Base-by-base conservation (phyloP, 2,888 invertebrate genomes). In the Alentia gelatinosa region DNA sequence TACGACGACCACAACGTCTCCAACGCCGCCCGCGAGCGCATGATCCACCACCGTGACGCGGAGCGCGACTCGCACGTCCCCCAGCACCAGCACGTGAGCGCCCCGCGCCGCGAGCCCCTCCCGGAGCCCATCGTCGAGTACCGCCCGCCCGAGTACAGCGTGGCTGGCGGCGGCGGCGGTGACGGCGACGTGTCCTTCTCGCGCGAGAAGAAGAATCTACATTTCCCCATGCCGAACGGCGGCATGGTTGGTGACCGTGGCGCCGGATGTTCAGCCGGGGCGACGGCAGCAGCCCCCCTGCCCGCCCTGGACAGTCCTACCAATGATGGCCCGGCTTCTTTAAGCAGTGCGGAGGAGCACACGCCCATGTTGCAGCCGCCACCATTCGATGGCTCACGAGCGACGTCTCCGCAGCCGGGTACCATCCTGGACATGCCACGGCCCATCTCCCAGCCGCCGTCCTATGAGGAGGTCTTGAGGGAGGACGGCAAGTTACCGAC, bases 391-490 rank as follows among this genome's bases (percentile, higher is more conserved):
- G 37, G 12, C 1, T 35, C 79, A 39, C 86, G 50, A 23, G 86
- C 47, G 33, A 42, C 47, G 15, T 47, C 86, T 9, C 86, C 86
- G 33, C 26, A 33, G 47, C 74, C 74, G n/a, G 89, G 89, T 9
- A 30, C 47, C n/a, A 30, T 26, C 26, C 47, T 86, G 4, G 30
- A 86, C 86, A 15, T 47, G 30, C 42, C 15, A 5, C 39, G 84
- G 19, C 90, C 68, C n/a, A 35, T 86, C 86, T 86, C 90, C n/a
- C 42, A 89, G 50, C 91, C 91, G 42, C 91, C 91, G 26, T 91
- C 91, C 33, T 91, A 91, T 50, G 89, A 91, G 50, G 91, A 91
- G 40, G 91, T 91, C n/a, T 42, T 91, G 79, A 74, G 84, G 75
- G 91, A 91, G 79, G 89, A 89, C n/a, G 79, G 90, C 26, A 90